Evolutionary conservation across 2,113 vertebrate species (phyloP), one percentile per base, ranked within the genome.

Genomic region (Sardina pilchardus): DNA sequence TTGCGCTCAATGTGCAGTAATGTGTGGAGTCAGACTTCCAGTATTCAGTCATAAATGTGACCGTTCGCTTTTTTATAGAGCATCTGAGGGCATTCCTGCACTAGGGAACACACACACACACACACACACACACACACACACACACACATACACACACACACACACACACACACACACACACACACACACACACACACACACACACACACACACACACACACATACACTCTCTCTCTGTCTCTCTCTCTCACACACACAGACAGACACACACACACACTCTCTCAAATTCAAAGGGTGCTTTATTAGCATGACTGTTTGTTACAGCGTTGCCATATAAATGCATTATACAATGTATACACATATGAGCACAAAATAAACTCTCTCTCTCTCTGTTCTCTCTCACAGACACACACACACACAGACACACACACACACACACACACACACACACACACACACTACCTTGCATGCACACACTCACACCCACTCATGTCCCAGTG

Each of bases 11-110:
- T 71, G 34, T 30, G 63, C 7, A 71, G 63, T 71, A 71, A 71
- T 71, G 63, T 71, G 63, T 71, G 63, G 63, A 71, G 63, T 71
- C 63, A 71, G 63, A 34, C 63, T 71, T 71, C 63, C 63, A 71
- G 63, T 10, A 71, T 71, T 71, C 26, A 71, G 63, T 34, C 0
- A 71, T 71, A 30, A 71, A 30, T 34, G 63, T 71, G 63, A 71
- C 63, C 63, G 0, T 71, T 71, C n/a, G 34, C n/a, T 71, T 71
- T 71, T 71, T 71, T 71, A 71, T 34, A 6, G 9, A 12, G 8
- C 63, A 30, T 71, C 16, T 71, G 26, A 14, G 24, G 63, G 30
- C 63, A 71, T 71, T 71, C 63, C 63, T 71, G 9, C 63, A 71
- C 63, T 30, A 26, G 12, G n/a, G 34, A 30, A 71, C 63, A 71